Evolutionary conservation across 2,888 invertebrate species (phyloP), one percentile per base, ranked within the genome.

Genomic region (Drosophila flavopinicola): DNA sequence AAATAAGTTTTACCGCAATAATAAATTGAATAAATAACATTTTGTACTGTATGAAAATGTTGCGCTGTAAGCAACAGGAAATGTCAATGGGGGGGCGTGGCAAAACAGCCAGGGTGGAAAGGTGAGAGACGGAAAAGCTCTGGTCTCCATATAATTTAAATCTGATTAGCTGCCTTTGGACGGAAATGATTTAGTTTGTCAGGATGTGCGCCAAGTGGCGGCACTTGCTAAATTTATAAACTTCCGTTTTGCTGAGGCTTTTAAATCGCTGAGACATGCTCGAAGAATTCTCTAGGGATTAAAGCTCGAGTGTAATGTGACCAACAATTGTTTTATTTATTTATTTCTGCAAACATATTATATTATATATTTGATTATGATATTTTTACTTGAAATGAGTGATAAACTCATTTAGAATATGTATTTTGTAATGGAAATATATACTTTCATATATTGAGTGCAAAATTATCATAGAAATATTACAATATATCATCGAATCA

Each of bases 1-100:
- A 67, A 80, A 79, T 66, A 79, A 79, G 69, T 79, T 87, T 70
- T 59, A 48, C 66, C 38, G 75, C 66, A 70, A 45, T 69, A 61
- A 63, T 56, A 75, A 84, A 84, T 76, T 78, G 85, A 67, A 75
- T 69, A 85, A 85, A 85, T 69, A 80, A 69, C 56, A 65, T 65
- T 74, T 67, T 35, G 13, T 23, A 7, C 30, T 42, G 42, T 74
- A 66, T 57, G 54, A 58, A 83, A 70, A 75, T 66, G 48, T 25
- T 42, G 44, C 10, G n/a, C 20, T 15, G 38, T 57, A 65, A 66
- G 54, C 57, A 84, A 80, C 78, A 73, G 87, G 87, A 87, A 63
- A 59, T 53, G 56, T n/a, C n/a, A n/a, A n/a, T n/a, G n/a, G n/a
- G n/a, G n/a, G n/a, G n/a, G n/a, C n/a, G n/a, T n/a, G 24, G 10